phyloP scores from a whole-genome alignment of 1,140 invertebrate genomes.

The Drosophila gunungcola region DNA sequence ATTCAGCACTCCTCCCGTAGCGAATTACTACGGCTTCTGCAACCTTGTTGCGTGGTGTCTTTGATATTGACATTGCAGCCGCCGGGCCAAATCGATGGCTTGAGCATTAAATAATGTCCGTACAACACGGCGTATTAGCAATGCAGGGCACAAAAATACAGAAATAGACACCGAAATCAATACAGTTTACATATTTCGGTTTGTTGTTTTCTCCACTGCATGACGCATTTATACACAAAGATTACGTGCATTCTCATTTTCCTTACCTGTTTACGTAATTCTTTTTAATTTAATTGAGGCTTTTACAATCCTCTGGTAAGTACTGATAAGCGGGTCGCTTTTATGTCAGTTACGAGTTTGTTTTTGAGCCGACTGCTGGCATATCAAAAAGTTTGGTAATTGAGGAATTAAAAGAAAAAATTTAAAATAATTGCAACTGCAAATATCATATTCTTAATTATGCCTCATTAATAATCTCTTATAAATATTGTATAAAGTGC shows the following conservation, averaged over 20 bases:
- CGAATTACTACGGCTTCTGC: conserved; percentile 57
- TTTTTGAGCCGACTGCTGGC: not conserved
- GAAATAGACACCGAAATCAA: conserved; percentile 30
- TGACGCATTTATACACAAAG: conserved; percentile 55
- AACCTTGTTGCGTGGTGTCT: conserved; percentile 36
- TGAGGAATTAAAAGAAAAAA: too few species aligned
- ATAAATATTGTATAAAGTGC: too few species aligned
- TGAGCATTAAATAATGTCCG: conserved; percentile 3
- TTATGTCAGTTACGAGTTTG: not conserved
- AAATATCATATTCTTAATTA: too few species aligned
- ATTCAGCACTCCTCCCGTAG: conserved; percentile 28
- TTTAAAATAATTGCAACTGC: too few species aligned
- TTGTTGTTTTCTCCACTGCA: conserved; percentile 16
- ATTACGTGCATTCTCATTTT: conserved; percentile 37
- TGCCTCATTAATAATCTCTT: too few species aligned
- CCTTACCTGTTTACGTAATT: conserved; percentile 40
- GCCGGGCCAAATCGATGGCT: conserved; percentile 53
- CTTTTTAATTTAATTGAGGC: conserved; percentile 61
- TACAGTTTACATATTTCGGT: conserved; percentile 24
- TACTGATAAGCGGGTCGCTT: conserved; percentile 20
- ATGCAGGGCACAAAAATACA: conserved; percentile 43
- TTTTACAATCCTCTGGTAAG: conserved; percentile 20
- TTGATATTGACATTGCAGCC: conserved; percentile 80
- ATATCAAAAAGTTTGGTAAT: too few species aligned
- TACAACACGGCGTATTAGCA: conserved; percentile 70